Base-by-base conservation (phyloP, 23 tunicate genomes). In the Pegea sp. region DNA sequence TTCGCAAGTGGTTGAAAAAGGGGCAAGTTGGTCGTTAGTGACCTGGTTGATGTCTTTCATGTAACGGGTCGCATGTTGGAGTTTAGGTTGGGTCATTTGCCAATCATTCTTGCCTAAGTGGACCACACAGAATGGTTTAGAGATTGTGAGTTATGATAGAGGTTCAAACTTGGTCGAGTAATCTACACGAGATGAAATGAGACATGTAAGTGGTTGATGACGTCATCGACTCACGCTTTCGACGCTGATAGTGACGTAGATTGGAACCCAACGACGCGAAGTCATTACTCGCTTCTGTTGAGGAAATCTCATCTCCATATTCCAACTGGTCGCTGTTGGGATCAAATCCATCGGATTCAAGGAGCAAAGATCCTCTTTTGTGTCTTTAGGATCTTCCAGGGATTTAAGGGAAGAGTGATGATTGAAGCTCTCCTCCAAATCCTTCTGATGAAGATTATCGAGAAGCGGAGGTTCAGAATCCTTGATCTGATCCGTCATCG, bases 281-380 rank as follows among this genome's bases (percentile, higher is more conserved):
- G 84, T 84, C 84, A 84, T 68, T 42, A 64, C 50, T 8, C 60
- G 44, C 55, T 84, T 84, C 27, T 65, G 50, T 4, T 60, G 62
- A 1, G 95, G 95, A 57, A 84, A 74, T 24, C 95, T 63, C 95
- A 84, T 84, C 31, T 63, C 52, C 76, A 84, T 69, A 28, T 57
- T 52, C 95, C 95, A 84, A 30, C 44, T 55, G 3, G 61, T 63
- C 23, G 23, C 46, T 32, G 28, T 52, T 25, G 68, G 52, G 1
- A 67, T 49, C 24, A 74, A 28, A 11, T 8, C 13, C 46, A 38
- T 11, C 46, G 46, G 46, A 38, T 38, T 38, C 46, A 38, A 38
- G 11, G 46, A 38, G 13, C 16, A 11, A 16, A 38, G 13, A 38
- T 38, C 46, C 16, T 38, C 46, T 38, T 38, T 38, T 11, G 16